phyloP scores from a whole-genome alignment of 2,113 vertebrate species.

The Circaetus cinerascens region DNA sequence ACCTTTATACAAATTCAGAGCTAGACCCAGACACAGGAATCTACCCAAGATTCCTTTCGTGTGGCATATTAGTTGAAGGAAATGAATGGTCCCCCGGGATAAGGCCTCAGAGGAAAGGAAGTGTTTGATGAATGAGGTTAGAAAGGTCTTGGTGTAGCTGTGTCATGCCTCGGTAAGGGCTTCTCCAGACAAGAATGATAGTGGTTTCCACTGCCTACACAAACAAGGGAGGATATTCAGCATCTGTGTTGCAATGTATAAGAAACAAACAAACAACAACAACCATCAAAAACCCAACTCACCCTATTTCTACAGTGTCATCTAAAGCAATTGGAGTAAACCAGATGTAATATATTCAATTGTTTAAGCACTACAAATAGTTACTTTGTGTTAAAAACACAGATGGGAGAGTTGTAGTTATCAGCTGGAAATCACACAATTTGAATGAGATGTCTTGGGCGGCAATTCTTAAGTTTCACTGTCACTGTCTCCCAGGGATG shows the following conservation, averaged over 20 bases:
- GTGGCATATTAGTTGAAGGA: slow-evolving; percentile 47
- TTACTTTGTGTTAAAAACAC: neutral
- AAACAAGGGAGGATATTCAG: slow-evolving; percentile 33
- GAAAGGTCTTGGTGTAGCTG: slow-evolving; percentile 34
- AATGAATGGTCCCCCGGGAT: slow-evolving; percentile 41
- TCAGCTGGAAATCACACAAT: slow-evolving; percentile 57
- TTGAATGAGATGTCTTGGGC: slow-evolving; percentile 43
- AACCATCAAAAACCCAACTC: neutral
- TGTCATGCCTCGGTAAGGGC: slow-evolving; percentile 42
- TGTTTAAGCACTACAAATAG: neutral
- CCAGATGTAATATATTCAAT: neutral
- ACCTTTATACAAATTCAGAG: neutral
- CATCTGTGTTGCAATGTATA: neutral
- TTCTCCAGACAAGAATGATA: slow-evolving; percentile 43
- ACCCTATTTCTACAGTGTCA: neutral
- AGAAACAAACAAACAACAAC: slow-evolving; percentile 33
- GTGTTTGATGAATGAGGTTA: slow-evolving; percentile 50
- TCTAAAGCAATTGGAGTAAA: neutral
- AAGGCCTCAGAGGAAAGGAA: slow-evolving; percentile 52
- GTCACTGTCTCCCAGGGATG: slow-evolving; percentile 50
- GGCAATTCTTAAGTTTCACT: slow-evolving; percentile 16
- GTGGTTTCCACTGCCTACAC: slow-evolving; percentile 38
- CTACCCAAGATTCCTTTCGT: slow-evolving; percentile 46
- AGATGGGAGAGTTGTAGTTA: slow-evolving; percentile 30
- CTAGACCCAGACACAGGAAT: slow-evolving; percentile 17